Evolutionary conservation across 2,888 invertebrate species (phyloP).

Genomic region (Xanthostigma xanthostigma): DNA sequence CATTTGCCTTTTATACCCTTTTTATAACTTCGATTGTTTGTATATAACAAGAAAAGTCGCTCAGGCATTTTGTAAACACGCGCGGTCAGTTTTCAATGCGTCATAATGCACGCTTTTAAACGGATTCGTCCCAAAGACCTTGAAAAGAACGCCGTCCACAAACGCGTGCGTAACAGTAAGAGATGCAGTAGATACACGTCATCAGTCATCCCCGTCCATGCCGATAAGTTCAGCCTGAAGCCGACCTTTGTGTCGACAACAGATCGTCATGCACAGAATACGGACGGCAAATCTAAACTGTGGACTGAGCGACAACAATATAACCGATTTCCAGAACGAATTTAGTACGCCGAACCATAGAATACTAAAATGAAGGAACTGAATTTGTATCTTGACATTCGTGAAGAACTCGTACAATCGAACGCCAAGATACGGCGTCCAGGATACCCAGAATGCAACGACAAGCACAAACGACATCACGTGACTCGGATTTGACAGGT

Average conservation of each 20-base stretch:
- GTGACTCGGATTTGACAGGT: conserved; percentile 86
- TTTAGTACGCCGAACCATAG: conserved; percentile 92
- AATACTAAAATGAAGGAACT: conserved; percentile 79
- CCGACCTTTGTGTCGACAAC: conserved; percentile 72
- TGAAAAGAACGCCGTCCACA: too few species aligned
- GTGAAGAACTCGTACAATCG: conserved; percentile 61
- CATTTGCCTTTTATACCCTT: too few species aligned
- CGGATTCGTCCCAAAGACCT: too few species aligned
- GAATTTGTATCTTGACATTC: conserved; percentile 41
- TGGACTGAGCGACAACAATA: conserved; percentile 78
- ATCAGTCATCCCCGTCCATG: conserved; percentile 73
- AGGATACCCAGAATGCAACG: conserved; percentile 80
- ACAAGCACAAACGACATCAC: conserved; percentile 90
- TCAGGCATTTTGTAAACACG: too few species aligned
- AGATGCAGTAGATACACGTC: conserved; percentile 13
- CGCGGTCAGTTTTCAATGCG: too few species aligned
- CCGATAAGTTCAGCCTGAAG: conserved; percentile 74
- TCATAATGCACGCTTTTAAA: too few species aligned
- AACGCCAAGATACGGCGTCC: conserved; percentile 81
- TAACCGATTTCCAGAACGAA: conserved; percentile 89
- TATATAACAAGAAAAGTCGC: too few species aligned
- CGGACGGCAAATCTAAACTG: conserved; percentile 83
- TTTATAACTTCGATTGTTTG: too few species aligned
- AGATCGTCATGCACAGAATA: conserved; percentile 75
- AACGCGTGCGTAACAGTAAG: too few species aligned